phyloP scores from a whole-genome alignment of 2,888 invertebrate genomes.

The Rhingia campestris region DNA sequence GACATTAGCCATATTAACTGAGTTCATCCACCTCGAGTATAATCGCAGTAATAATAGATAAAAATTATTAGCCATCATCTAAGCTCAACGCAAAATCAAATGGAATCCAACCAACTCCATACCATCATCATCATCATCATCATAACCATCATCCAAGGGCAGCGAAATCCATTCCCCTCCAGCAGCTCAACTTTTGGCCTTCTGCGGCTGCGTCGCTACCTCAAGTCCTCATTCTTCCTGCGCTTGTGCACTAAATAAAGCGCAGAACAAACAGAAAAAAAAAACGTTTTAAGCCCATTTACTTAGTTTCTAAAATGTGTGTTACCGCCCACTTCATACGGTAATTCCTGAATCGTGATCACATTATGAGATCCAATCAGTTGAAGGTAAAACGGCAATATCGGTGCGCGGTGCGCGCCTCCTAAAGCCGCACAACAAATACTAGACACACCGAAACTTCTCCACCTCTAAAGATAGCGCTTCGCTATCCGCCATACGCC shows the following conservation, averaged over 20 bases:
- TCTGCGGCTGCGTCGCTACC: conserved; percentile 44
- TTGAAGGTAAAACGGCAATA: conserved; percentile 72
- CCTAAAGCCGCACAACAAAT: conserved; percentile 42
- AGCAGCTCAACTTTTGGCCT: conserved; percentile 68
- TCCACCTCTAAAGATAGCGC: conserved; percentile 8
- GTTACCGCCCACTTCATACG: conserved; percentile 82
- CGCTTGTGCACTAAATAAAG: conserved; percentile 55
- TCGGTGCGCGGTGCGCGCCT: conserved; percentile 65
- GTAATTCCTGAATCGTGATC: conserved; percentile 82
- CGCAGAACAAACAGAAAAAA: conserved; percentile 64
- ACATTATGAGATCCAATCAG: conserved; percentile 81
- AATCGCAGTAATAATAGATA: conserved; percentile 64
- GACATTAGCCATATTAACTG: conserved; percentile 11
- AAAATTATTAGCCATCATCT: conserved; percentile 65
- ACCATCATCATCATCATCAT: conserved; percentile 50
- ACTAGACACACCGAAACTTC: conserved; percentile 43
- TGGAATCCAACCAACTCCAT: conserved; percentile 18
- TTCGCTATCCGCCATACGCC: neutral
- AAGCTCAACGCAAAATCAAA: neutral
- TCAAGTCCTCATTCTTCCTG: conserved; percentile 47
- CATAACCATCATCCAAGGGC: conserved; percentile 64
- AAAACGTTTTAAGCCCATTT: conserved; percentile 72
- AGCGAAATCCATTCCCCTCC: conserved; percentile 29
- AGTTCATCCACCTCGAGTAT: conserved; percentile 20
- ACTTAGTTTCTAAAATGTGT: conserved; percentile 74